Base-by-base conservation (phyloP, 2,888 invertebrate species). In the Limenitis arthemis region DNA sequence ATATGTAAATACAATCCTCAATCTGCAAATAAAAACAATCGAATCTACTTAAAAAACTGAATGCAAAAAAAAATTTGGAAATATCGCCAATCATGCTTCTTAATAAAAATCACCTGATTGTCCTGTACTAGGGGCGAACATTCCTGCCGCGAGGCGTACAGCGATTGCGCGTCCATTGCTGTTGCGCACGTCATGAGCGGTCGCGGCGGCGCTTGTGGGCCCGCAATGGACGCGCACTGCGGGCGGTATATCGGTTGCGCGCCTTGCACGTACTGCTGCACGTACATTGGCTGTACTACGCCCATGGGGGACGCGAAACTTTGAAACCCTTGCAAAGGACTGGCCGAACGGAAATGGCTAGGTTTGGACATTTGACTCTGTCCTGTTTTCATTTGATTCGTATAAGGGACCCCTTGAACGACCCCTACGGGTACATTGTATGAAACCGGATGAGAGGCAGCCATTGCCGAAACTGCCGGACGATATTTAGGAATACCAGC, bases 361-460 rank as follows among this genome's bases (percentile, higher is more conserved):
- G 65, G 49, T 66, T 66, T 53, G 70, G 69, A 1, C 65, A 59
- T 8, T 62, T 51, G n/a, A 73, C 66, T 42, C 74, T 34, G 33
- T 37, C 47, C n/a, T 20, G 20, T 20, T 20, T 20, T 20, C 20
- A 20, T 1, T 20, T 20, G 20, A 20, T 20, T 20, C 34, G 65
- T 47, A 60, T 80, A 83, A 9, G 75, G 82, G 5, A 80, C 69
- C 2, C 80, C 80, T 42, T 79, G 79, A 0, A 79, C 81, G 0
- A 80, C 70, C 0, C 81, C 81, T 0, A 79, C 79, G 0, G 81
- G 80, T 1, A 77, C 76, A 0, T 75, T 75, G 52, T 77, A 78
- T 3, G 75, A 60, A 1, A 71, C 66, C 0, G 82, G 80, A 33
- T 80, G 82, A 0, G 81, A 80, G 1, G 75, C 77, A 20, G 54